Conservation (phyloP, 2,797 vertebrate genomes). For the Coregonus sp. region DNA sequence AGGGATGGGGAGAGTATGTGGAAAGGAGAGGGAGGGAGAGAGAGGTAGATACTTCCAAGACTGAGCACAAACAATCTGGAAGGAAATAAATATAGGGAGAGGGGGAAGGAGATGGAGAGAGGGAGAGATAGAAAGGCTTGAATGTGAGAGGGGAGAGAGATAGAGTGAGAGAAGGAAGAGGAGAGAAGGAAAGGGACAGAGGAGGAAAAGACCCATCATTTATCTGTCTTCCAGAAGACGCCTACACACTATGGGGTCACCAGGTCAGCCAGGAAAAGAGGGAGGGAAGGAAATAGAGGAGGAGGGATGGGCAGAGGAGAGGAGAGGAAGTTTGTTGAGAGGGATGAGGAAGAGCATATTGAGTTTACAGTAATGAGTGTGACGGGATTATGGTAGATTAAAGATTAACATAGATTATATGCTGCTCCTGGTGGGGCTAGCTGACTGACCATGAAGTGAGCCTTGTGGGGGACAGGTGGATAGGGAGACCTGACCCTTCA, state of each 20-base stretch:
- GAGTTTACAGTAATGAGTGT: slow-evolving; percentile 64
- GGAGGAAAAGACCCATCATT: neutral
- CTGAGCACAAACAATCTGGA: neutral
- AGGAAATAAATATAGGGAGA: neutral
- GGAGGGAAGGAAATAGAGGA: too few relatives aligned
- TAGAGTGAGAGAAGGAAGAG: too few relatives aligned
- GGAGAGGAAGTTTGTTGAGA: neutral
- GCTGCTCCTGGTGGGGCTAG: slow-evolving; percentile 34
- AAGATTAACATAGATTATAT: slow-evolving; percentile 55
- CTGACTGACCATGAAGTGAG: slow-evolving; percentile 40
- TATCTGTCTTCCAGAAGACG: neutral
- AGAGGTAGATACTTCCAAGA: neutral
- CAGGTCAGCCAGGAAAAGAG: neutral
- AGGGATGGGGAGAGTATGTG: neutral
- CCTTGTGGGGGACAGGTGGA: slow-evolving; percentile 29
- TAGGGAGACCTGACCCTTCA: neutral
- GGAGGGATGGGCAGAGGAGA: neutral
- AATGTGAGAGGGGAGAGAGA: neutral
- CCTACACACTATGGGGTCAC: neutral
- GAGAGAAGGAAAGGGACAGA: neutral
- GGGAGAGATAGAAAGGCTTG: neutral
- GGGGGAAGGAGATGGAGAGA: too few relatives aligned
- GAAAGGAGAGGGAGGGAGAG: neutral
- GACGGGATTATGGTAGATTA: slow-evolving; percentile 61
- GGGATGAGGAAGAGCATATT: slow-evolving; percentile 33